Evolutionary conservation across 2,888 invertebrate genomes (phyloP), one percentile per base, ranked within the genome.

Genomic region (Leptopilina myrica): DNA sequence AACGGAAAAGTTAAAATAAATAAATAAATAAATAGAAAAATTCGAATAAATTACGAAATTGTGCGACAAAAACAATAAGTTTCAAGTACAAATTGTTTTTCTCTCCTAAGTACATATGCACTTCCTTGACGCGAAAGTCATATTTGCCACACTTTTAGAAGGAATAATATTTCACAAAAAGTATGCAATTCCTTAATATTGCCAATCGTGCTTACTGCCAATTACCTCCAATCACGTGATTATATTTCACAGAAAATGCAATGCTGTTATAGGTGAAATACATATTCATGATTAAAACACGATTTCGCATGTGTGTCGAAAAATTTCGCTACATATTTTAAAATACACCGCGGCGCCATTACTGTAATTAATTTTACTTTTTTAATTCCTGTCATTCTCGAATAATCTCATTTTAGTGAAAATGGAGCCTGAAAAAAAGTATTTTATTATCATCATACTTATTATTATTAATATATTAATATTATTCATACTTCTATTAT

Each of bases 211-310:
- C 75, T 43, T 46, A 46, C 62, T 76, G 26, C 64, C 76, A 76
- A 76, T 76, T 76, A 76, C 64, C 11, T 40, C 26, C 11, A 64
- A 49, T 76, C 64, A 76, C 76, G 64, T 20, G 43, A 64, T 56
- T 12, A 40, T 76, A 33, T 76, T 64, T 76, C 64, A 12, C 20
- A 15, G 64, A n/a, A 64, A 64, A 64, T 7, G 73, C 26, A 76
- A 64, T 64, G 14, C 9, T 56, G 20, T 64, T 78, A 62, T 62
- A 73, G 56, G 73, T n/a, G 33, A 56, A 73, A 26, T 46, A 46
- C 15, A 20, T 49, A 46, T 11, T 49, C 15, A 15, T 49, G 12
- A 53, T n/a, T 69, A 53, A 53, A 53, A 53, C n/a, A 56, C 9
- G 56, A 33, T 56, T 56, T 33, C 11, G 20, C n/a, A 64, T 64